phyloP scores from a whole-genome alignment of 2,888 invertebrate genomes.

The Parapristionchus giblindavisi region DNA sequence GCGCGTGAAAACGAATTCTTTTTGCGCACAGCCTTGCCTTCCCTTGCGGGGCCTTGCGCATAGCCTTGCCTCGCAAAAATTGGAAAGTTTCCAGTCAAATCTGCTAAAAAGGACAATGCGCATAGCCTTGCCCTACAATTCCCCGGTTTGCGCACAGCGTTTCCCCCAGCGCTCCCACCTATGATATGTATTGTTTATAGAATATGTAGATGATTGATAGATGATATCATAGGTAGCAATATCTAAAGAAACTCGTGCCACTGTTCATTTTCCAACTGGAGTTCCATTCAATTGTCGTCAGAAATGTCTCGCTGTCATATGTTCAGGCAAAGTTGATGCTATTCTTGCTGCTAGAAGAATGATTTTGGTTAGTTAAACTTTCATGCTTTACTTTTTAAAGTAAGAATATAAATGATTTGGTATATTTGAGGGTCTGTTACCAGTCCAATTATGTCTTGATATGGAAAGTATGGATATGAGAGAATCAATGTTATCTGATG shows the following conservation, averaged over 20 bases:
- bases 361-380: constrained; percentile 26
- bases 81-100: too few species aligned
- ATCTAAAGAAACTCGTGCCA: constrained; percentile 32
- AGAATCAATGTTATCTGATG: neutral
- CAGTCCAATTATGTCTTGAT: constrained; percentile 30
- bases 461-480: constrained; percentile 3
- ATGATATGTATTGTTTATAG: neutral
- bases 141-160: too few species aligned
- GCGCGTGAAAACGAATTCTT: too few species aligned
- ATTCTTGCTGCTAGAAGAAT: constrained; percentile 28
- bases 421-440: neutral
- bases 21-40: too few species aligned
- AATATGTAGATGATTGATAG: neutral
- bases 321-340: constrained; percentile 30
- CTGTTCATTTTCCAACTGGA: constrained; percentile 29
- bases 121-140: too few species aligned
- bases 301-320: constrained; percentile 29
- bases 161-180: neutral
- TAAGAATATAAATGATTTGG: neutral
- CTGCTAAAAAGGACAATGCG: too few species aligned
- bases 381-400: neutral
- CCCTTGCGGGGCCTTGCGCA: too few species aligned
- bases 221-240: constrained; percentile 24
- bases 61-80: too few species aligned
- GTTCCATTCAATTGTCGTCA: constrained; percentile 15